Evolutionary conservation across 2,797 vertebrate genomes (phyloP).

Genomic region (Oryzias sinensis): DNA sequence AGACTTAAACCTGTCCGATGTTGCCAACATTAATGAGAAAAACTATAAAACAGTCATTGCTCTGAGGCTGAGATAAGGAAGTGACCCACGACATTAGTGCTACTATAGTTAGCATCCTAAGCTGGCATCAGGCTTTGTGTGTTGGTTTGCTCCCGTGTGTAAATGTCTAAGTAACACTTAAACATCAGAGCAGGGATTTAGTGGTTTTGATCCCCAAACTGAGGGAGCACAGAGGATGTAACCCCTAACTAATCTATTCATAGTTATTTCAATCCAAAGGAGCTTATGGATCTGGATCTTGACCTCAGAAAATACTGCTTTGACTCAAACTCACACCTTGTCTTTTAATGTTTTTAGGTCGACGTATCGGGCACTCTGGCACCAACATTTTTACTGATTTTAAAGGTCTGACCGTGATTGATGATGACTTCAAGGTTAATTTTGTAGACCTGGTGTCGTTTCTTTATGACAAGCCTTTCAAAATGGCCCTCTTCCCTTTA

Average conservation of each 20-base stretch:
- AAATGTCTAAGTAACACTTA: constrained; percentile 11
- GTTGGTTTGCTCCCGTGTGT: neutral
- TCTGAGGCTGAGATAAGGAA: no score
- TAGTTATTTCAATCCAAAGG: constrained; percentile 63
- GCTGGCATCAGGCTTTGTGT: neutral
- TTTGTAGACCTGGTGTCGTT: no score
- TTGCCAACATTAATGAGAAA: no score
- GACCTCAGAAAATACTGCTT: neutral
- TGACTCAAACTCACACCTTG: constrained; percentile 6
- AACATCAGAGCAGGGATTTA: constrained; percentile 44
- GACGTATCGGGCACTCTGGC: neutral
- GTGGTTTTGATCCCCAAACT: constrained; percentile 44
- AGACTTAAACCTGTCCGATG: no score
- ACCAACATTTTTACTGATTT: neutral
- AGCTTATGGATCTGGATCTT: constrained; percentile 60
- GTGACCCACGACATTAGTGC: no score
- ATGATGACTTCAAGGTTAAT: no score
- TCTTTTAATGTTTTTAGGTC: constrained; percentile 10
- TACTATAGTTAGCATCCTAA: neutral
- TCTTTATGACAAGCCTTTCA: no score
- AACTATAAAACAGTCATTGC: no score
- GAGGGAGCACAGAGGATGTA: constrained; percentile 58
- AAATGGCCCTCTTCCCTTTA: no score
- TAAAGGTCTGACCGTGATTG: no score
- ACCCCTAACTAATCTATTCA: constrained; percentile 70